These are phyloP conservation scores for Gallinago undulata DNA, from an alignment of 2,113 vertebrate species.

Conservation along the genomic window DNA sequence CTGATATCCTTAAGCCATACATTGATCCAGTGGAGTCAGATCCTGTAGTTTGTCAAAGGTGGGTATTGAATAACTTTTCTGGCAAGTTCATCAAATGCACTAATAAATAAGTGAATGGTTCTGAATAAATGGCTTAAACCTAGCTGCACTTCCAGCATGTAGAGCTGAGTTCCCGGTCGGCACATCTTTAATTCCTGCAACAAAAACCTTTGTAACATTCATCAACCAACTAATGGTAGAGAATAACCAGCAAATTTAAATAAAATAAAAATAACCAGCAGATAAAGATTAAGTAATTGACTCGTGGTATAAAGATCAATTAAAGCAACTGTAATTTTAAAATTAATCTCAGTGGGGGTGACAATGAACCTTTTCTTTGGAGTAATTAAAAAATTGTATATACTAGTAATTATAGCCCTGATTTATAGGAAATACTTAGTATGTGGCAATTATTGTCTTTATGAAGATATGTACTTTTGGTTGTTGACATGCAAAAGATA, in stretches of 20 bases:
- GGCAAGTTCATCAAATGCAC: neutral
- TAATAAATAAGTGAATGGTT: neutral
- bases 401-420: neutral
- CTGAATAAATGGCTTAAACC: neutral
- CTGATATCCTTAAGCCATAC: slow-evolving; percentile 84
- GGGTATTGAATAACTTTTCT: slow-evolving; percentile 34
- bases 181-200: neutral
- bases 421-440: neutral
- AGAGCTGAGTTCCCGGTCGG: neutral
- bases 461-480: neutral
- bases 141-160: neutral
- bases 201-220: neutral
- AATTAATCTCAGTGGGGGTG: neutral
- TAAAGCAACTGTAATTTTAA: neutral
- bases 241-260: neutral
- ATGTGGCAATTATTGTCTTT: neutral
- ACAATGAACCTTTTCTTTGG: neutral
- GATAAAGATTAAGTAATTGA: neutral
- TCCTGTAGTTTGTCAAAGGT: slow-evolving; percentile 89
- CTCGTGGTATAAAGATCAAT: neutral
- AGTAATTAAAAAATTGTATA: neutral
- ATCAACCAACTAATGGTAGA: neutral
- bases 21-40: slow-evolving; percentile 90
- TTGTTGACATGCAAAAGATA: neutral
- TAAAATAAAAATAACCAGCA: neutral